Base-by-base conservation (phyloP, 1,140 invertebrate species). In the Andricus grossulariae region DNA sequence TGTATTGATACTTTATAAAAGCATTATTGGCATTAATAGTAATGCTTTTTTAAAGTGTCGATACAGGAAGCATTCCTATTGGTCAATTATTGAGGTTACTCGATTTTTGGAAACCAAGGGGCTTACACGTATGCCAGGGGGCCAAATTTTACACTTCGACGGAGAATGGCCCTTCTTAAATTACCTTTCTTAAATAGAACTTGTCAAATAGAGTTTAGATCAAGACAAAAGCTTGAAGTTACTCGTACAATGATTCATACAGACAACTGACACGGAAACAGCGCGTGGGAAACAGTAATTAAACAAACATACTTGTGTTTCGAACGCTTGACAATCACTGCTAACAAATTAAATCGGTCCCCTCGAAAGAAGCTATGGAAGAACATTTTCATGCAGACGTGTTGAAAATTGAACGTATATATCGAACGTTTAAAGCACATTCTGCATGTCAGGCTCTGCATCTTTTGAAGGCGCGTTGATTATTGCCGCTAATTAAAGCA, bases 381-480 rank as follows among this genome's bases (percentile, higher is more conserved):
- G 74, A 71, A 78, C 73, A 78, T 80, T 79, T 76, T 82, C 74
- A 52, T 78, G 71, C 13, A 78, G 72, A 70, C 55, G 51, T 74
- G 54, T 81, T 79, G 78, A 77, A 78, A 76, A 83, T 83, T 78
- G 55, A 80, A 72, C 75, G 76, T 66, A 45, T 7, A 11, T 76
- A 80, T 83, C 50, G 76, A 81, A 78, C 74, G 71, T 78, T 78
- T 25, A 77, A 77, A 80, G 74, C 50, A 75, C 66, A 66, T 71
- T 72, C 77, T 82, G 77, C 25, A 76, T 81, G 80, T 80, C 60
- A 75, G 32, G 50, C 5, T 76, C 21, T 77, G 74, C 55, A 49
- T 75, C 75, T 52, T 76, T 51, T 70, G 78, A 73, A 74, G 73
- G 75, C 71, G 76, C 75, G 83, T 80, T 84, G 80, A 85, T 86